These are phyloP conservation scores for Onthophagus sagittarius DNA, from an alignment of 2,888 invertebrate species.

Conservation along the genomic window DNA sequence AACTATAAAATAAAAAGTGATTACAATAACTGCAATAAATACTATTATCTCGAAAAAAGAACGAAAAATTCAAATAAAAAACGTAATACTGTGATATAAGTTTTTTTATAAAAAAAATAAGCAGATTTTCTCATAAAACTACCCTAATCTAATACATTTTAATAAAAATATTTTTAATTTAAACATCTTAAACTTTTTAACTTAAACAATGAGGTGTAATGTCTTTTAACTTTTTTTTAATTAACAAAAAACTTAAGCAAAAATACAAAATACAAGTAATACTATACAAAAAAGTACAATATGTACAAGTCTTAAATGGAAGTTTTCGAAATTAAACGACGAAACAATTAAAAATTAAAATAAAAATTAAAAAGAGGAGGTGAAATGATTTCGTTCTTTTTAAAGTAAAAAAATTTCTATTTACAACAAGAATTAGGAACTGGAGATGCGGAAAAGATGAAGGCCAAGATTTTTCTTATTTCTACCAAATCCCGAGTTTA, in stretches of 20 bases:
- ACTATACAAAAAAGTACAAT: not conserved
- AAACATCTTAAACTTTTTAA: not conserved
- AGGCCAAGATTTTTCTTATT: not conserved
- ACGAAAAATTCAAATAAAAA: not conserved
- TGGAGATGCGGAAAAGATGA: not conserved
- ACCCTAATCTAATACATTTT: not conserved
- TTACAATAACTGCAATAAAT: not conserved
- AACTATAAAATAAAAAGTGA: not conserved
- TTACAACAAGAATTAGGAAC: not conserved
- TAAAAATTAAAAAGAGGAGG: not conserved
- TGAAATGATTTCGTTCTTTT: not conserved
- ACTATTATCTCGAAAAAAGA: not conserved
- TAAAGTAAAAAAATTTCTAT: not conserved
- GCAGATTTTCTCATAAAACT: not conserved
- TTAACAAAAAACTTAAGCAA: not conserved
- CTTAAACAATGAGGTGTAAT: not conserved
- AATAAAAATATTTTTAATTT: not conserved
- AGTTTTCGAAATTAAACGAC: no score
- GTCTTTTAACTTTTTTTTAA: not conserved
- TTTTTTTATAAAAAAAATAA: not conserved
- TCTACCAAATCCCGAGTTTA: not conserved
- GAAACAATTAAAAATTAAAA: not conserved
- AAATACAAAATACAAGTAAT: not conserved
- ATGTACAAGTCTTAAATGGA: not conserved
- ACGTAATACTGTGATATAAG: not conserved